Percentiles rank a stretch among this genome's conserved stretches.
These are phyloP conservation scores for Acanthopleura granulata DNA, from an alignment of 2,888 invertebrate genomes.

Conservation along the genomic window DNA sequence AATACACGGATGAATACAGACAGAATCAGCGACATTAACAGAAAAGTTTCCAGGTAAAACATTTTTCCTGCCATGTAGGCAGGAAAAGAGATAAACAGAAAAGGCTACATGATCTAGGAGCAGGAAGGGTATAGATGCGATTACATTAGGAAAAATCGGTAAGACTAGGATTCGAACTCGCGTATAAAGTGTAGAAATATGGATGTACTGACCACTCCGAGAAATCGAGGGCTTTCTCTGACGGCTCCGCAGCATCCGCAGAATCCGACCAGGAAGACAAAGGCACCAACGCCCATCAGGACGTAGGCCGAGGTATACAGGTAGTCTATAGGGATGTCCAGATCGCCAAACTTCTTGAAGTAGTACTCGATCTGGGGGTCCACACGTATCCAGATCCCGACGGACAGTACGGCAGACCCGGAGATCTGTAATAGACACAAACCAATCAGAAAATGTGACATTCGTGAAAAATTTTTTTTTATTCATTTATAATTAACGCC, in stretches of 20 bases:
- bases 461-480: no score
- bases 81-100: no score
- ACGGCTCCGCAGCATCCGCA: conserved; percentile 75
- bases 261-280: conserved; percentile 73
- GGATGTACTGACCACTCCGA: conserved; percentile 67
- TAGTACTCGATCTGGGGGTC: conserved; percentile 71
- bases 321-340: conserved; percentile 70
- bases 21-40: no score
- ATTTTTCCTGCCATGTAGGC: no score
- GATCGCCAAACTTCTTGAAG: conserved; percentile 70
- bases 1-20: no score
- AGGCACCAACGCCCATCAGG: conserved; percentile 72
- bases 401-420: conserved; percentile 72
- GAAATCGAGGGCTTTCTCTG: conserved; percentile 71
- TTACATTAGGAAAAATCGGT: no score
- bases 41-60: no score
- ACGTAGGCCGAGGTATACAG: conserved; percentile 72
- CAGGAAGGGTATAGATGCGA: no score
- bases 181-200: background rate
- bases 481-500: no score
- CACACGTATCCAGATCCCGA: conserved; percentile 73
- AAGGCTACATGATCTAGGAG: no score
- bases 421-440: conserved; percentile 68
- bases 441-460: background rate
- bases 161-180: no score